These are phyloP conservation scores for Discoglossus pictus DNA, from an alignment of 2,797 vertebrate genomes.

Conservation along the genomic window DNA sequence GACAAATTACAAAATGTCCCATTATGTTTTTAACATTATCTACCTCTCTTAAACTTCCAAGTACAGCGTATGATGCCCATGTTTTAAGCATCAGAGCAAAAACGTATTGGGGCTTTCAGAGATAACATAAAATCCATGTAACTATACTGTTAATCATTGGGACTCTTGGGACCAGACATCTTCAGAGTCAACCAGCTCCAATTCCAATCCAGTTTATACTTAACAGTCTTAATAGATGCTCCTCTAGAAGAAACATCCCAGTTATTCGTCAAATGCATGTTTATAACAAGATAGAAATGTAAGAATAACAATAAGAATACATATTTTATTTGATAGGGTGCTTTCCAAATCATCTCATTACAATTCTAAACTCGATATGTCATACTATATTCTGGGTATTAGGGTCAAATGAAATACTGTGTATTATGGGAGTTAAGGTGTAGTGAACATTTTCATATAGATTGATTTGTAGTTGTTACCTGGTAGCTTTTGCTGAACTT, in stretches of 20 bases:
- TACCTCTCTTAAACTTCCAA: no score
- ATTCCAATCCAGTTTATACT: no score
- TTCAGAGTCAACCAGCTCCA: no score
- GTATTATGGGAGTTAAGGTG: slow-evolving; percentile 26
- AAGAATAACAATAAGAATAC: slow-evolving; percentile 42
- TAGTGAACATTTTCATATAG: slow-evolving; percentile 50
- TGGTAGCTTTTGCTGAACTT: slow-evolving; percentile 29
- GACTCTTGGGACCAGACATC: no score
- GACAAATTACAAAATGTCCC: no score
- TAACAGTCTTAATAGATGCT: background rate
- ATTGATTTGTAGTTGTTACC: slow-evolving; percentile 39
- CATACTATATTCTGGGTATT: slow-evolving; percentile 47
- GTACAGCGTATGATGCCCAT: no score
- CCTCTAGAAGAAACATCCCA: slow-evolving; percentile 26
- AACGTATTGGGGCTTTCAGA: no score
- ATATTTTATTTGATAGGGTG: slow-evolving; percentile 41
- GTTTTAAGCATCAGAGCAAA: no score
- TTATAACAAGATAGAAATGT: slow-evolving; percentile 30
- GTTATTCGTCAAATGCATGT: slow-evolving; percentile 21
- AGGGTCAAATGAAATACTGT: slow-evolving; percentile 37
- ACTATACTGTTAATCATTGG: no score
- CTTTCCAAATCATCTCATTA: slow-evolving; percentile 51
- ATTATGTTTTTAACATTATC: no score
- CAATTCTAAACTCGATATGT: slow-evolving; percentile 49
- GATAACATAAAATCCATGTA: no score